Evolutionary conservation across 2,113 vertebrate species (phyloP), one percentile per base, ranked within the genome.

Genomic region (Ochotona curzoniae): DNA sequence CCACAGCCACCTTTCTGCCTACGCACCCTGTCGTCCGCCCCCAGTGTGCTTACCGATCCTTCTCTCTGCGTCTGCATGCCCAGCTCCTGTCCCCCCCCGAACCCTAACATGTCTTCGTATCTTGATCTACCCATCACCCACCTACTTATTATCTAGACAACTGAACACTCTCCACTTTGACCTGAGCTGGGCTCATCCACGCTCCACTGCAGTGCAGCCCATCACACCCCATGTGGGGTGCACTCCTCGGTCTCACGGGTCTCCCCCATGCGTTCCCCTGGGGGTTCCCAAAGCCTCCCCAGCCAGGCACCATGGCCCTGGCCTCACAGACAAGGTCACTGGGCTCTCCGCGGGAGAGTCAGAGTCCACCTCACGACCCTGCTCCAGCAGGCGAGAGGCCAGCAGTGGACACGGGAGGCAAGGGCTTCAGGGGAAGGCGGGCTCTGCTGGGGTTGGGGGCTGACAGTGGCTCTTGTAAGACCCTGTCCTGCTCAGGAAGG

Each of bases 281-380:
- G 0, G 5, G 2, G 3, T 14, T 35, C 64, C 3, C 32, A 7
- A 5, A 0, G 44, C n/a, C 6, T 44, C 7, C 12, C 0, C 3
- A 17, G 5, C 75, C 7, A 8, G n/a, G 26, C 70, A 9, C 63
- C 14, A 6, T 18, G 2, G 1, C 32, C 66, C 13, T 21, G 15
- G 6, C 7, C 44, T 23, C 54, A 20, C 1, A 76, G 44, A 54
- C 4, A 0, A 85, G 30, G 60, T 5, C 6, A 28, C 1, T 3
- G 5, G n/a, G 17, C 35, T 32, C 14, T 44, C 3, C 5, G 30
- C 14, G 4, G 38, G 26, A 67, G 64, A 49, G 54, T 44, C 1
- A 30, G 2, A 35, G 17, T 71, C 21, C 1, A 13, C 21, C 38
- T 5, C 5, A 8, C 26, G 28, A 6, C 18, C 66, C 25, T 25